Conservation (phyloP, 1,140 invertebrate species). For the Brevipalpus yothersi region DNA sequence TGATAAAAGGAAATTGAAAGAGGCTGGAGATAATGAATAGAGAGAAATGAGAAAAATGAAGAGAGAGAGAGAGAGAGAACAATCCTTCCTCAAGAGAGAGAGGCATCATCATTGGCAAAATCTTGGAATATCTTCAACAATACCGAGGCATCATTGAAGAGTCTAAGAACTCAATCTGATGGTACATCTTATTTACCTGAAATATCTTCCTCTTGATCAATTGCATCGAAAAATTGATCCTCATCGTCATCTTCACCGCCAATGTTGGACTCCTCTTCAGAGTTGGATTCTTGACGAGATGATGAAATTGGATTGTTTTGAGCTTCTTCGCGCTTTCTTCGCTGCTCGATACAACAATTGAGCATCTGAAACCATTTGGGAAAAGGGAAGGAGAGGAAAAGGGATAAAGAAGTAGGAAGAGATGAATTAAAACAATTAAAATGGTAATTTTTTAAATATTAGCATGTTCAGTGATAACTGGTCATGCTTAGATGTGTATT, state of each 20-base stretch:
- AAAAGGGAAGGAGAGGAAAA: neutral
- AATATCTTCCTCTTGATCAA: slow-evolving; percentile 27
- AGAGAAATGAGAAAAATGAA: too few relatives aligned
- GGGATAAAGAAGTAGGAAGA: neutral
- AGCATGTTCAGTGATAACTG: neutral
- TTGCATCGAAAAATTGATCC: slow-evolving; percentile 67
- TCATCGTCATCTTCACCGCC: slow-evolving; percentile 16
- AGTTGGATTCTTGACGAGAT: neutral
- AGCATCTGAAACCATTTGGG: slow-evolving; percentile 79
- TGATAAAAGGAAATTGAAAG: too few relatives aligned
- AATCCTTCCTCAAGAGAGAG: too few relatives aligned
- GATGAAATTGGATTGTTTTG: neutral
- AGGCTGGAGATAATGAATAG: too few relatives aligned
- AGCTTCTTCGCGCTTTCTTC: slow-evolving; percentile 24
- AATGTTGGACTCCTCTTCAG: neutral
- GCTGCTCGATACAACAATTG: slow-evolving; percentile 74
- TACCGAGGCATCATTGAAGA: too few relatives aligned
- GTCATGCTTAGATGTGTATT: too few relatives aligned
- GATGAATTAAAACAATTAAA: neutral
- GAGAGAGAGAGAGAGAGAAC: too few relatives aligned
- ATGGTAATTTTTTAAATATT: neutral
- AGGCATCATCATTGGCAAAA: too few relatives aligned
- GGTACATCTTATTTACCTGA: neutral
- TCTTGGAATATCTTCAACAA: too few relatives aligned
- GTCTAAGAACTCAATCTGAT: neutral